Conservation (phyloP, 2,113 vertebrate genomes). For the Pyrgilauda ruficollis region DNA sequence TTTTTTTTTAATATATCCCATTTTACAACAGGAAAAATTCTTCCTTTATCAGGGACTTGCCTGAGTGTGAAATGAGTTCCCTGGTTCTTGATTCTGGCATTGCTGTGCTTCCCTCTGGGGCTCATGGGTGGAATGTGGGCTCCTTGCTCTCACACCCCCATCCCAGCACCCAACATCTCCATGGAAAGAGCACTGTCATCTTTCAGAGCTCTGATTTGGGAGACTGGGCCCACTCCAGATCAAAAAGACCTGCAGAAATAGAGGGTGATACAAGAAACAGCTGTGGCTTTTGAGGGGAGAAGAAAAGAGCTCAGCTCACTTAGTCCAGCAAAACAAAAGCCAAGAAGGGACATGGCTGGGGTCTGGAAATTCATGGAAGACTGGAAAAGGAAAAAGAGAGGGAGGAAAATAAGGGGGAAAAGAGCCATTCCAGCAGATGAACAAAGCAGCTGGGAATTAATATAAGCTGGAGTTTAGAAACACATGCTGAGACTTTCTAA, state of each 20-base stretch:
- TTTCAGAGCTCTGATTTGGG: neutral
- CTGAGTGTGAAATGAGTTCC: neutral
- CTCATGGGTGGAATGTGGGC: neutral
- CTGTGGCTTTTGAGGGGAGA: conserved; percentile 8
- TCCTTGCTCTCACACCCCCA: neutral
- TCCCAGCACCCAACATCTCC: neutral
- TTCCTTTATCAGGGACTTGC: neutral
- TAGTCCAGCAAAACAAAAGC: conserved; percentile 18
- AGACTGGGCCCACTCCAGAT: neutral
- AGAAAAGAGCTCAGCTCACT: conserved; percentile 2
- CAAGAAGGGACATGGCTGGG: neutral
- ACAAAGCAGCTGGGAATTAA: conserved; percentile 32
- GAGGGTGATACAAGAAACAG: neutral
- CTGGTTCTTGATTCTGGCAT: neutral
- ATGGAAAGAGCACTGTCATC: neutral
- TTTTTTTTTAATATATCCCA: neutral
- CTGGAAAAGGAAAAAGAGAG: neutral
- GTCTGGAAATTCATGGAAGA: neutral
- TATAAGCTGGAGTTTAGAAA: conserved; percentile 27
- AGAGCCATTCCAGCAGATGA: neutral
- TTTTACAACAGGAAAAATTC: neutral
- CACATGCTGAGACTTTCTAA: neutral
- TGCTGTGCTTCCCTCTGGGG: neutral
- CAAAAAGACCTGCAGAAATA: neutral
- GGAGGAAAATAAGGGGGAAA: neutral